These are phyloP conservation scores for Andrena minutula DNA, from an alignment of 2,888 invertebrate species.

Conservation along the genomic window DNA sequence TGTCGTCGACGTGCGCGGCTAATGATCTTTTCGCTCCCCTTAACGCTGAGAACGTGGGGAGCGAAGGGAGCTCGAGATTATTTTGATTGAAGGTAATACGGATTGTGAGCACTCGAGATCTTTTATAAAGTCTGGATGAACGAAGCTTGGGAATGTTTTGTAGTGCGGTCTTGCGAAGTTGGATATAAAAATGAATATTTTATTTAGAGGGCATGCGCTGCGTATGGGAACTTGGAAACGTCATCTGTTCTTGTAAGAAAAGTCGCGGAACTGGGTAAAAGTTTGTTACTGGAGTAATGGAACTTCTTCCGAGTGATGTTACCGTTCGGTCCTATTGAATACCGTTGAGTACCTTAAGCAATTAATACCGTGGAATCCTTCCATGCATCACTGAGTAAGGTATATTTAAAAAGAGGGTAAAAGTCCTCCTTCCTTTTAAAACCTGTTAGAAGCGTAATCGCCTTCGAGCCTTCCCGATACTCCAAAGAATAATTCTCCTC, in stretches of 20 bases:
- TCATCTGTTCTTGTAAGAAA: too few species aligned
- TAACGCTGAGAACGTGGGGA: neutral
- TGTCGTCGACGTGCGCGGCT: neutral
- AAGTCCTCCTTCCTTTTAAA: neutral
- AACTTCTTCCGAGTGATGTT: neutral
- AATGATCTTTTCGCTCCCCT: neutral
- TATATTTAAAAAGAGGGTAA: neutral
- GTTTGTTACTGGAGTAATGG: neutral
- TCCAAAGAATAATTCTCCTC: constrained; percentile 26
- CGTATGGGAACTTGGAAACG: too few species aligned
- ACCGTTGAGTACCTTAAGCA: neutral
- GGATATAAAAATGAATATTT: too few species aligned
- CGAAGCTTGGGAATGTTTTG: neutral
- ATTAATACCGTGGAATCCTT: neutral
- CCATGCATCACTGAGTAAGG: neutral
- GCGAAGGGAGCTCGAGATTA: neutral
- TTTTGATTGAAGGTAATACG: neutral
- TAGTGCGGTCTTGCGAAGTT: neutral
- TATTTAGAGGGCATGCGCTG: too few species aligned
- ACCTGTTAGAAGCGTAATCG: constrained; percentile 32
- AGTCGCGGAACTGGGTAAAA: neutral
- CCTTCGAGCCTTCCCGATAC: constrained; percentile 6
- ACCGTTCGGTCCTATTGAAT: neutral
- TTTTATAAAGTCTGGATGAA: too few species aligned
- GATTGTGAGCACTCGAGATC: neutral